A percentile compares a stretch with the other conserved stretches of the same genome.
These are phyloP conservation scores for Oncorhynchus tshawytscha DNA, from an alignment of 2,113 vertebrate genomes.

Conservation along the genomic window DNA sequence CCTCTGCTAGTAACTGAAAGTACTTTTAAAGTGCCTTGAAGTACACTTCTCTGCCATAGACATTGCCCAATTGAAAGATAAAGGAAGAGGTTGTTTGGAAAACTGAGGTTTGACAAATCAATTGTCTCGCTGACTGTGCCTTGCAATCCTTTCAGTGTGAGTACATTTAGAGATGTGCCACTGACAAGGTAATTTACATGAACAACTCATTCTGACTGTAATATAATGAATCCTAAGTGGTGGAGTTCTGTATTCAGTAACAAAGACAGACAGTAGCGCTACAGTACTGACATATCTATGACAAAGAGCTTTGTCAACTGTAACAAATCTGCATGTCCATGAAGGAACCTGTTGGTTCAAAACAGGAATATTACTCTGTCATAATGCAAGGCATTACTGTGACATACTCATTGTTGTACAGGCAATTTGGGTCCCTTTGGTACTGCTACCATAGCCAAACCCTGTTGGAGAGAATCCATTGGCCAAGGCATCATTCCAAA, in stretches of 20 bases:
- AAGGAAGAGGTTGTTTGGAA: slow-evolving; percentile 27
- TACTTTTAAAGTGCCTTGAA: slow-evolving; percentile 33
- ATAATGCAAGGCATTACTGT: neutral
- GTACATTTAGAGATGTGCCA: slow-evolving; percentile 29
- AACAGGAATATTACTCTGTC: neutral
- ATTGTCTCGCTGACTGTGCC: slow-evolving; percentile 29
- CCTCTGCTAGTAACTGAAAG: slow-evolving; percentile 40
- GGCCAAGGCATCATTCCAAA: neutral
- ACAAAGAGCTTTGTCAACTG: neutral
- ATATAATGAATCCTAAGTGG: slow-evolving; percentile 9
- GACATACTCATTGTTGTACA: neutral
- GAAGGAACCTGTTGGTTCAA: neutral
- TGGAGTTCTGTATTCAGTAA: slow-evolving; percentile 17
- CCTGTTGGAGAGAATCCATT: neutral
- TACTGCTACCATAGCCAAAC: neutral
- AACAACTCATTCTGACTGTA: slow-evolving; percentile 37
- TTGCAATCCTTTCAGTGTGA: slow-evolving; percentile 39
- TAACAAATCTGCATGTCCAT: neutral
- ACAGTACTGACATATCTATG: neutral
- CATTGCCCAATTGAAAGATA: slow-evolving; percentile 11
- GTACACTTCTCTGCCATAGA: slow-evolving; percentile 37
- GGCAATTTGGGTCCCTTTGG: neutral
- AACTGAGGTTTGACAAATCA: slow-evolving; percentile 47
- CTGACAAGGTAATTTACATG: slow-evolving; percentile 48
- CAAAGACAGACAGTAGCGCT: slow-evolving; percentile 12